Conservation (phyloP, 1,140 invertebrate species). For the Teleogryllus occipitalis region DNA sequence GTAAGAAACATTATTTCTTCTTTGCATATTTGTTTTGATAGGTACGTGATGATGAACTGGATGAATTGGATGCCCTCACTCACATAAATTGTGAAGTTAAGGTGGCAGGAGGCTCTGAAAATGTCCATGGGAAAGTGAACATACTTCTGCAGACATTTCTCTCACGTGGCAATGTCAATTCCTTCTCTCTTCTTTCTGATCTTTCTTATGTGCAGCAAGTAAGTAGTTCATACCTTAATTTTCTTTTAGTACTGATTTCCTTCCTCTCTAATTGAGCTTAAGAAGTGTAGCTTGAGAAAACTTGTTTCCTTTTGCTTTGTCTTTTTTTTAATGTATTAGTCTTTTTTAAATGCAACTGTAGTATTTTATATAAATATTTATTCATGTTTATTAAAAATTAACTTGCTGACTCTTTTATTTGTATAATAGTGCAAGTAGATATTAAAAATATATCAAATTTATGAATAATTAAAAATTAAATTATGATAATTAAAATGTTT, state of each 20-base stretch:
- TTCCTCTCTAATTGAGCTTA: not conserved
- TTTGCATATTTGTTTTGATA: constrained; percentile 32
- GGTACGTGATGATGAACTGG: constrained; percentile 90
- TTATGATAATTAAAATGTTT: no score
- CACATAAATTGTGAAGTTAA: constrained; percentile 63
- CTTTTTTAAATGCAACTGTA: not conserved
- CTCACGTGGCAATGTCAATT: constrained; percentile 66
- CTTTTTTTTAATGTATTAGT: not conserved
- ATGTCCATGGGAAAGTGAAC: constrained; percentile 93
- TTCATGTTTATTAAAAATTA: no score
- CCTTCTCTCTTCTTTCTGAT: constrained; percentile 89
- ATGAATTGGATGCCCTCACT: constrained; percentile 73
- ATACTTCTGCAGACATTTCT: constrained; percentile 91
- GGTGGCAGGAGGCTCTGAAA: constrained; percentile 74
- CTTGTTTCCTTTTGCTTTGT: not conserved
- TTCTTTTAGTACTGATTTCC: not conserved
- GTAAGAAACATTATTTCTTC: no score
- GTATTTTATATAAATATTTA: no score
- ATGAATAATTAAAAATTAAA: no score
- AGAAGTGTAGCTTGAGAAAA: not conserved
- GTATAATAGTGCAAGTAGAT: no score
- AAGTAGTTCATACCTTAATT: constrained; percentile 19
- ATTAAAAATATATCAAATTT: no score
- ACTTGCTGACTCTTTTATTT: no score
- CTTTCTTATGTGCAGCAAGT: constrained; percentile 87